Evolutionary conservation across 64 coral and sea anemone species (phyloP), one percentile per base, ranked within the genome.

Genomic region (Anthopleura sola): DNA sequence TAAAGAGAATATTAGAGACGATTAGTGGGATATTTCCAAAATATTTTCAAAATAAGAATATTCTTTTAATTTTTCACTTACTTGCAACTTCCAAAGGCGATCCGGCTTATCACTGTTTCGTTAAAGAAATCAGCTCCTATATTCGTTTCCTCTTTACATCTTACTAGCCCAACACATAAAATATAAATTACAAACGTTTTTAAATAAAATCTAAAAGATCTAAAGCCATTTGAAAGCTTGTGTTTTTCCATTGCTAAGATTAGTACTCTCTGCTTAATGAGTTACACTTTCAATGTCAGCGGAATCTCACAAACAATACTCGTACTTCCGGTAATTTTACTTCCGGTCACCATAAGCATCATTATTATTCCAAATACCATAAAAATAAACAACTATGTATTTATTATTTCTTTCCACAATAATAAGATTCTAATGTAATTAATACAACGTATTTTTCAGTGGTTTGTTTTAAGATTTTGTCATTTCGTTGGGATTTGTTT

Each of bases 31-130:
- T 71, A 71, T 34, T 31, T 71, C 66, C 14, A 32, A 33, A 34
- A 71, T 14, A 32, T 32, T 17, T 17, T 15, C 13, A 33, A 0
- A 12, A 71, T 24, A 71, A 71, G 34, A 71, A 32, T 15, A 66
- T 71, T 71, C 12, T 32, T 3, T 71, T 34, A 1, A 34, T 32
- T 32, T 71, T 29, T 44, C 34, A 83, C 71, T 93, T 88, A 93
- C 91, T 82, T 93, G 91, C 91, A 93, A 84, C 91, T 93, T 55
- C 91, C 91, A 57, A 93, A 93, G 38, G 86, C 91, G 8, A 93
- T 88, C 79, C 86, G 86, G 60, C 68, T 93, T 50, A 93, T 64
- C 10, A 87, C 74, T 1, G 86, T 93, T 85, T 93, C 81, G 68
- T 88, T 85, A 78, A 76, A 93, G 53, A 93, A 88, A 84, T 93